These are phyloP conservation scores for Thunnus thynnus DNA, from an alignment of 2,113 vertebrate species.

Conservation along the genomic window DNA sequence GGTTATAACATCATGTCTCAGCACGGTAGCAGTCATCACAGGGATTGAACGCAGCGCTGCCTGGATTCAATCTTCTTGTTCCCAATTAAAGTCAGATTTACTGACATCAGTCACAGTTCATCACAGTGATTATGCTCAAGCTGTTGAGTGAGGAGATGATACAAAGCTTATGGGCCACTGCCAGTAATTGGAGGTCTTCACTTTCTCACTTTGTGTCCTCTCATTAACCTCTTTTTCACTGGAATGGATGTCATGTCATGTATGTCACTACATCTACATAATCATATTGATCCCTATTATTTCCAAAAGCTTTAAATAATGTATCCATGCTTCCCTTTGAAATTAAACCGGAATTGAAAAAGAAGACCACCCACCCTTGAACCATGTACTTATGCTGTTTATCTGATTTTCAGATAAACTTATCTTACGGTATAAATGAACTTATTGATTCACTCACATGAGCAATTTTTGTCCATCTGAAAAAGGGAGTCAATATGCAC, in stretches of 20 bases:
- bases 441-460: conserved; percentile 70
- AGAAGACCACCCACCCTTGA: conserved; percentile 20
- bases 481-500: conserved; percentile 64
- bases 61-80: conserved; percentile 71
- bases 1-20: conserved; percentile 41
- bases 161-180: conserved; percentile 63
- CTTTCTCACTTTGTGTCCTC: conserved; percentile 45
- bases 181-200: conserved; percentile 66
- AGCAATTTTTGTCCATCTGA: conserved; percentile 57
- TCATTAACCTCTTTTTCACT: conserved; percentile 32
- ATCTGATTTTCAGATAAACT: conserved; percentile 57
- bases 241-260: neutral
- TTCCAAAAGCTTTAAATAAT: conserved; percentile 13
- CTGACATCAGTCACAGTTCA: conserved; percentile 79
- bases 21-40: conserved; percentile 10
- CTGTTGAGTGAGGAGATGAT: conserved; percentile 75
- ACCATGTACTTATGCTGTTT: conserved; percentile 27
- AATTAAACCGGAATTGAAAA: conserved; percentile 28
- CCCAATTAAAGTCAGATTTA: conserved; percentile 80
- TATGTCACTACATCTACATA: conserved; percentile 4
- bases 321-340: neutral
- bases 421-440: conserved; percentile 63
- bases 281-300: neutral
- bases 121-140: conserved; percentile 76
- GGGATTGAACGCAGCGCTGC: conserved; percentile 50